Base-by-base conservation (phyloP, 2,797 vertebrate genomes). In the Mus caroli region DNA sequence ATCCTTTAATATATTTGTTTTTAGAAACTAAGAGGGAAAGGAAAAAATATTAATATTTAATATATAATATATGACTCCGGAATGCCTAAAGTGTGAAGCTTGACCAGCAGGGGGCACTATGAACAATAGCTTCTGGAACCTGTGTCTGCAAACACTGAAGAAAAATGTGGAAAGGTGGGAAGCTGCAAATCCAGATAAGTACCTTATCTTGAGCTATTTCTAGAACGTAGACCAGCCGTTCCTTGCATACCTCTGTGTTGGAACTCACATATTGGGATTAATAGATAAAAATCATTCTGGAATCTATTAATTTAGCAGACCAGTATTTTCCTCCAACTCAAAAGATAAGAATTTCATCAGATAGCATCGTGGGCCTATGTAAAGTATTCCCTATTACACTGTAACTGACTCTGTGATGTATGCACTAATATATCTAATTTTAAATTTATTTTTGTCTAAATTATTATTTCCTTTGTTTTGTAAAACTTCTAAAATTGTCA, bases 1-100 rank as follows among this genome's bases (percentile, higher is more conserved):
- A 12, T 3, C 56, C 86, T 78, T 82, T 82, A 64, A 88, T 52
- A 28, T 60, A 75, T 50, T 75, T 94, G 10, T 89, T 92, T 90
- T 86, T n/a, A 91, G 60, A 64, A 90, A 20, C 1, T 34, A 93
- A 28, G n/a, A 69, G 9, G 15, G 6, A 69, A 69, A 67, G 31
- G 37, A 37, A 83, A 43, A 20, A 19, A 46, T 31, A 6, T 22
- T 6, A 64, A 64, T 64, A 46, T 6, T 84, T 84, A 46, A 11
- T 62, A 43, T 31, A 84, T 64, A 46, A 43, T 31, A 28, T 28
- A 31, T 20, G 28, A 20, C 28, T 26, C 26, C 31, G 11, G 4
- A 64, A 34, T 20, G 17, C 17, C 12, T 17, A 64, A 43, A 20
- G 1, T 46, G 10, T 31, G 15, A 46, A 46, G 58, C 37, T 34